Percentiles rank a stretch among this genome's conserved stretches.
Conservation (phyloP, 2,797 vertebrate genomes). For the Sebastes jordani region DNA sequence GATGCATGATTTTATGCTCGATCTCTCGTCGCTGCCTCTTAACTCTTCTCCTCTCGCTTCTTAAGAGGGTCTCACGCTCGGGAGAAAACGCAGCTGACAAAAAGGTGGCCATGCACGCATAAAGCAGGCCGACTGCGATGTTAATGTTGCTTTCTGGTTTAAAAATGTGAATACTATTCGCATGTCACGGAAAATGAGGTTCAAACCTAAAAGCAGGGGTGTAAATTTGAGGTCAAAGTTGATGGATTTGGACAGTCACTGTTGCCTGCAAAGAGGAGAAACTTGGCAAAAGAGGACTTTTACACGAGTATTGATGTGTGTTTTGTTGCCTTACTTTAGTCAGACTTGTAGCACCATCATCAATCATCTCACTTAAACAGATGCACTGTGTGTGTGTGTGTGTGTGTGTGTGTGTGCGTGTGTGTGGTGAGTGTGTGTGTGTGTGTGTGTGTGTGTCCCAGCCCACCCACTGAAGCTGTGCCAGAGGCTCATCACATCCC, state of each 20-base stretch:
- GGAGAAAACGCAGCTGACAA: slow-evolving; percentile 28
- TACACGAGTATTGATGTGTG: not conserved
- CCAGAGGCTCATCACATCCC: slow-evolving; percentile 63
- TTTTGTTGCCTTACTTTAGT: slow-evolving; percentile 15
- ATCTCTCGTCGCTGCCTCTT: slow-evolving; percentile 16
- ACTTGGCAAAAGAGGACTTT: not conserved
- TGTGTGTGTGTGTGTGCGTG: not conserved
- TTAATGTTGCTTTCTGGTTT: not conserved
- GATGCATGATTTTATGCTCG: slow-evolving; percentile 39
- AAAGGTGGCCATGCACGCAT: slow-evolving; percentile 17
- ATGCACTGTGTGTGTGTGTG: not conserved
- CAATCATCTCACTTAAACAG: slow-evolving; percentile 29
- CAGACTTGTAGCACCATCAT: slow-evolving; percentile 35
- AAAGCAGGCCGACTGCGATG: not conserved
- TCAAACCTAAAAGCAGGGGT: not conserved
- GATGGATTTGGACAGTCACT: not conserved
- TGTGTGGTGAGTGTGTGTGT: slow-evolving; percentile 7
- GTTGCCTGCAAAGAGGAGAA: not conserved
- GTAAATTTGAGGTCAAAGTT: not conserved
- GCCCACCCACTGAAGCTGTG: slow-evolving; percentile 48
- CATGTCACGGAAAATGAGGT: not conserved
- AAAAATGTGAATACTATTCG: not conserved
- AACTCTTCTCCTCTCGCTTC: slow-evolving; percentile 13
- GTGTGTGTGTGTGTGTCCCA: slow-evolving; percentile 3
- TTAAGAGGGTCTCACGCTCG: slow-evolving; percentile 11